phyloP scores from a whole-genome alignment of 2,797 vertebrate genomes.

The Crenuchus spilurus region DNA sequence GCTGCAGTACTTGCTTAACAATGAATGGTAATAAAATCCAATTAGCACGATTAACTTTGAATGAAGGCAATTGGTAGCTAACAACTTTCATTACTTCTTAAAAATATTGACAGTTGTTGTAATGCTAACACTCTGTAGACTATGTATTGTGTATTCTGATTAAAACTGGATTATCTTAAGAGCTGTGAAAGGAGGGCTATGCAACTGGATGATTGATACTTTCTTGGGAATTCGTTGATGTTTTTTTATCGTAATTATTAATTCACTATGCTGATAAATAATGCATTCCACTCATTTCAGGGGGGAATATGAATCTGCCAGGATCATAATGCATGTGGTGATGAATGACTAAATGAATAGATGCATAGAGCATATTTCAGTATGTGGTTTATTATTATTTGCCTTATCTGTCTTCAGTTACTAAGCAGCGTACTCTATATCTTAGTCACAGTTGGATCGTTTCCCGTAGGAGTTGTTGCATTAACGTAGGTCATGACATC shows the following conservation, averaged over 20 bases:
- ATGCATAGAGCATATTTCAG: neutral
- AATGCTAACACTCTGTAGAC: neutral
- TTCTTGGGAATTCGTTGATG: constrained; percentile 1
- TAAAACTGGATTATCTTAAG: neutral
- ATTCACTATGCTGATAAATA: constrained; percentile 20
- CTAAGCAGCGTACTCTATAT: neutral
- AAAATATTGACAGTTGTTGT: neutral
- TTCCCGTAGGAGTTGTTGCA: neutral
- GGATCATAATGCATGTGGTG: neutral
- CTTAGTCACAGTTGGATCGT: neutral
- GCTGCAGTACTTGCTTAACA: neutral
- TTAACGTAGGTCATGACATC: neutral
- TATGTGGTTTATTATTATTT: neutral
- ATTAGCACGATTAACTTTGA: neutral
- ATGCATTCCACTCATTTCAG: constrained; percentile 8
- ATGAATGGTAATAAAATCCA: neutral
- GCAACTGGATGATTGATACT: neutral
- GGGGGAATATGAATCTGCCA: constrained; percentile 20
- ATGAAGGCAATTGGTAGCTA: neutral
- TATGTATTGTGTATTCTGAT: neutral
- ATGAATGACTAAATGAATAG: constrained; percentile 7
- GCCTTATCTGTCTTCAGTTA: neutral
- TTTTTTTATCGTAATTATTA: constrained; percentile 14
- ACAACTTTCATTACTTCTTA: neutral
- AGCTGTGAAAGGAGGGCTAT: neutral